These are phyloP conservation scores for Zosterops pallidus DNA, from an alignment of 2,113 vertebrate genomes.

Conservation along the genomic window DNA sequence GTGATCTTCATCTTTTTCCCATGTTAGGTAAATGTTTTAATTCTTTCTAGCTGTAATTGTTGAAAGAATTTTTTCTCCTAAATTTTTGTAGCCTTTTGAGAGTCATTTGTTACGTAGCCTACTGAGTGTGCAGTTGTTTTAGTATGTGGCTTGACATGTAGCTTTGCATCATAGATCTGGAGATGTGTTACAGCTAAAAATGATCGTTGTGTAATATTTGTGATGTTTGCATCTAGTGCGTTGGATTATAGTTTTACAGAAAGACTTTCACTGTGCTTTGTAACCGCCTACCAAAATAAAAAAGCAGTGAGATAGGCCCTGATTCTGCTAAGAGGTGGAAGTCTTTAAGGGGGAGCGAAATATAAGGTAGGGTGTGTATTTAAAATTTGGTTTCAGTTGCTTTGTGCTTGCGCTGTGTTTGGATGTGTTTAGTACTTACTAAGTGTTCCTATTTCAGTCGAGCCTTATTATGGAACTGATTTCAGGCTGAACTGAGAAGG, in stretches of 20 bases:
- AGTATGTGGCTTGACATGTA: neutral
- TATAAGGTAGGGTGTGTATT: neutral
- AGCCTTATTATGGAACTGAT: neutral
- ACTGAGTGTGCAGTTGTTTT: neutral
- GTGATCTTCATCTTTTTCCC: neutral
- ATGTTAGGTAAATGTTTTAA: neutral
- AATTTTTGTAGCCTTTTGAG: neutral
- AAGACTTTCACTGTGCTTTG: neutral
- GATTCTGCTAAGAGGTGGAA: slow-evolving; percentile 1
- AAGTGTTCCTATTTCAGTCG: neutral
- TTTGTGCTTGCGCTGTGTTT: neutral
- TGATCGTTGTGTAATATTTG: neutral
- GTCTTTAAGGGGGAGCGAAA: neutral
- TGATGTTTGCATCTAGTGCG: neutral
- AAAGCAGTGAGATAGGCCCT: neutral
- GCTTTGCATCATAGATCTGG: neutral
- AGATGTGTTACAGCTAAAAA: neutral
- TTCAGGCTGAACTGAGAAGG: neutral
- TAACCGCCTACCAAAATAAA: neutral
- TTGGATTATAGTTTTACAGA: slow-evolving; percentile 4
- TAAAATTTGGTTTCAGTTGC: neutral
- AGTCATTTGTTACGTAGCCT: neutral
- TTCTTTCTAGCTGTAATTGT: neutral
- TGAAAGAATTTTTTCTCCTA: neutral
- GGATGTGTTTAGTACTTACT: neutral